Evolutionary conservation across 2,888 invertebrate species (phyloP).

Genomic region (Corythucha ciliata): DNA sequence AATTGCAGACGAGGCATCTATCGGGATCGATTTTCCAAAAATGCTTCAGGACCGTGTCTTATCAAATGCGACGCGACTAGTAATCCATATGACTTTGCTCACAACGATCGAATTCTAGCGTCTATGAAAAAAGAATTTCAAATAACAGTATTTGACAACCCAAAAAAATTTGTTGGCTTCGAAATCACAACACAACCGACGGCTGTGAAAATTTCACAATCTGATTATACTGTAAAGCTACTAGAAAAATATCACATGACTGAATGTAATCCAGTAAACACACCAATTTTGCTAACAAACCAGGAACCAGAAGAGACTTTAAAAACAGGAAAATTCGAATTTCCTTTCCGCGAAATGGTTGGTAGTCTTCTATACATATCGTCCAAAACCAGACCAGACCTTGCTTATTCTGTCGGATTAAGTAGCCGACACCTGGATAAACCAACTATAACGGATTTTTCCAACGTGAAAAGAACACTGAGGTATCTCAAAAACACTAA

Average conservation of each 20-base stretch:
- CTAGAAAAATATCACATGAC: slow-evolving; percentile 12
- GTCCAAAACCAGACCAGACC: slow-evolving; percentile 7
- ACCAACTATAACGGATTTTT: background rate
- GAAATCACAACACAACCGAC: no score
- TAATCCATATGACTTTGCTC: no score
- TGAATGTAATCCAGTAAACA: no score
- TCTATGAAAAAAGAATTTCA: slow-evolving; percentile 2
- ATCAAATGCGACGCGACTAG: no score
- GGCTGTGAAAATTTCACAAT: background rate
- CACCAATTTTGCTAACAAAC: no score
- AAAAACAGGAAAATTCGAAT: no score
- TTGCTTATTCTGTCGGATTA: slow-evolving; percentile 1
- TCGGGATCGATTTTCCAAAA: no score
- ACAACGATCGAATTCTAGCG: background rate
- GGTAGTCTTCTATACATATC: slow-evolving; percentile 3
- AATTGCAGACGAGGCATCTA: no score
- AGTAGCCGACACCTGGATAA: slow-evolving; percentile 2
- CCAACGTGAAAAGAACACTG: slow-evolving; percentile 1
- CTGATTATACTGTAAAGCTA: background rate
- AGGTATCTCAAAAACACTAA: background rate
- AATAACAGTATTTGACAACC: slow-evolving; percentile 5
- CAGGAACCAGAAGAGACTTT: no score
- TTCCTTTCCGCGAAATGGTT: no score
- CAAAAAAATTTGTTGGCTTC: slow-evolving; percentile 1
- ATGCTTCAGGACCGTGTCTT: no score